Base-by-base conservation (phyloP, 2,888 invertebrate species). In the Hololepta plana region DNA sequence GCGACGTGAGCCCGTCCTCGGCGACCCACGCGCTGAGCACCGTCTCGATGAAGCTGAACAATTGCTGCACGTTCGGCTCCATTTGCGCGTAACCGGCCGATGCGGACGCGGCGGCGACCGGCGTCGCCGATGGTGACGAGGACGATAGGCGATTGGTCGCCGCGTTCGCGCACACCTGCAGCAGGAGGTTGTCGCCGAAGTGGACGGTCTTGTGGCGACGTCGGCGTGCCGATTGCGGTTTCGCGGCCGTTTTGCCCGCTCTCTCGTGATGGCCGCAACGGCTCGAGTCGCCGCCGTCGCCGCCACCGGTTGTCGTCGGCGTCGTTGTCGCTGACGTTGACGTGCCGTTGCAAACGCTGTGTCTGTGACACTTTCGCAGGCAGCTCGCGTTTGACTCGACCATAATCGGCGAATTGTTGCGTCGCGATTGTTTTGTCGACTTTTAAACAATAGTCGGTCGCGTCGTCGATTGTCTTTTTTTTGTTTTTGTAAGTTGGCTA, bases 11-110 rank as follows among this genome's bases (percentile, higher is more conserved):
- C 5, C 73, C 74, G 39, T 71, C 71, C 40, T 70, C 70, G 31
- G 73, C 73, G 12, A 75, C 74, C 77, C 79, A 77, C 24, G 77
- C 73, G 47, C 77, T 77, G 35, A 80, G 53, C 27, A 79, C 79
- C 38, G 72, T 70, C 51, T 79, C 79, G 39, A 80, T 77, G 46
- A 80, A 80, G 54, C 75, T 76, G 54, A 79, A 80, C 22, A 80
- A 59, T 55, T 77, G 73, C 53, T 79, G 77, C 24, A 79, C 77
- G 52, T 77, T 76, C 27, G 75, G 72, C 51, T 75, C 72, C 61
- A 74, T 56, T 51, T 53, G 65, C 54, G 52, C 60, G 40, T 62
- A 64, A 21, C n/a, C n/a, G n/a, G 45, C 42, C n/a, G n/a, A n/a
- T n/a, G n/a, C 70, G n/a, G n/a, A n/a, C n/a, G n/a, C n/a, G n/a